Conservation (phyloP, 2,797 vertebrate genomes). For the Lacerta bilineata region DNA sequence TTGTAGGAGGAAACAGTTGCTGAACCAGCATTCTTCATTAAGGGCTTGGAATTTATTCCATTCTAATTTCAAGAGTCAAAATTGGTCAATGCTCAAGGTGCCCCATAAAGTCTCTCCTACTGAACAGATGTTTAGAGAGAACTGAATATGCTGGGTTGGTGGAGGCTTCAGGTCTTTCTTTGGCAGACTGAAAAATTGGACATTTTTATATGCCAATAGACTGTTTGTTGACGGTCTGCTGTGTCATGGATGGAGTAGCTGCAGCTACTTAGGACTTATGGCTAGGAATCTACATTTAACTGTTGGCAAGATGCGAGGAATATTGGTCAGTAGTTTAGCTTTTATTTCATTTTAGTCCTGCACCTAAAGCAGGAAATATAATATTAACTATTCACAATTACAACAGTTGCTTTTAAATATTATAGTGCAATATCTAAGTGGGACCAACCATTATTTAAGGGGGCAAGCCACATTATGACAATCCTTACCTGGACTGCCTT, state of each 20-base stretch:
- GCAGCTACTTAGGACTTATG: not conserved
- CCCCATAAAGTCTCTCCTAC: not conserved
- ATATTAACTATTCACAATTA: not conserved
- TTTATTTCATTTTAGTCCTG: not conserved
- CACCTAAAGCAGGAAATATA: too few species aligned
- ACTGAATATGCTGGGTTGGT: not conserved
- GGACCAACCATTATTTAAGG: not conserved
- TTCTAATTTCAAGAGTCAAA: not conserved
- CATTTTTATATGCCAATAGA: constrained; percentile 11
- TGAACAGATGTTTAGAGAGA: not conserved
- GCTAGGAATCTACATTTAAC: not conserved
- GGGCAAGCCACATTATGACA: not conserved
- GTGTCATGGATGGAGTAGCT: not conserved
- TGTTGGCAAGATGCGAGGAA: not conserved
- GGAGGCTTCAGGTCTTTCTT: constrained; percentile 12
- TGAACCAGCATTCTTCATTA: constrained; percentile 4
- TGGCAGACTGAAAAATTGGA: accelerated
- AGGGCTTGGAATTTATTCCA: not conserved
- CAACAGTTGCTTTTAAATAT: not conserved
- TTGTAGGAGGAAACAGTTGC: not conserved
- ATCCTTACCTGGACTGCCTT: not conserved
- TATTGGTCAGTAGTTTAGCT: not conserved
- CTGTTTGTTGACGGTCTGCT: not conserved
- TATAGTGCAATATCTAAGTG: not conserved
- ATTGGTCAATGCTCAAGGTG: not conserved